Evolutionary conservation across 2,888 invertebrate species (phyloP).

Genomic region (Leptopilina syphax): DNA sequence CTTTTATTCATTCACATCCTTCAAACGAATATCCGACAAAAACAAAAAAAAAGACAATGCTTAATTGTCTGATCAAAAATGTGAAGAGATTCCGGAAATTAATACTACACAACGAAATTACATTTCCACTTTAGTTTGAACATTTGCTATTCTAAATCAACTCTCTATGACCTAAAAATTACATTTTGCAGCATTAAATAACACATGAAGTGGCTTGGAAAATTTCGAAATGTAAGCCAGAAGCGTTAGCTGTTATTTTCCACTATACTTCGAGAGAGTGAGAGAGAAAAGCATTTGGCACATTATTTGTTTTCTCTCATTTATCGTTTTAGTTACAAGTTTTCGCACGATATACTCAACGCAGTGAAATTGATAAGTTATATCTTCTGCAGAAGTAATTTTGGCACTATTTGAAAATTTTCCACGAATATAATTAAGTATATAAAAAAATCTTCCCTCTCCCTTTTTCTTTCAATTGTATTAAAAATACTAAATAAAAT

Average conservation of each 20-base stretch:
- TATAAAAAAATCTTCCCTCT: not conserved
- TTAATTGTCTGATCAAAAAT: not conserved
- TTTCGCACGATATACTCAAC: constrained; percentile 16
- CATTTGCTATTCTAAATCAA: not conserved
- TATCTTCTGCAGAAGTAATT: not conserved
- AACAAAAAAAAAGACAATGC: not conserved
- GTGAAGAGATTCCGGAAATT: not conserved
- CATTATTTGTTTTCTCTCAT: constrained; percentile 30
- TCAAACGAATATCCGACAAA: not conserved
- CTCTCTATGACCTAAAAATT: constrained; percentile 11
- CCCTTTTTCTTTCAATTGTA: no score
- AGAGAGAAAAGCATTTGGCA: constrained; percentile 15
- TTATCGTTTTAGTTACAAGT: constrained; percentile 34
- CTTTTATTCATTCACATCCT: constrained; percentile 2
- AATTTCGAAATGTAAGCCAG: constrained; percentile 14
- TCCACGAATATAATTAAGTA: not conserved
- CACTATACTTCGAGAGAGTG: constrained; percentile 2
- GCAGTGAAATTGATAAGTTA: constrained; percentile 6
- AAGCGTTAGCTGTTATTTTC: constrained; percentile 15
- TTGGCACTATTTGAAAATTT: constrained; percentile 1
- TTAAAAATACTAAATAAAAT: no score
- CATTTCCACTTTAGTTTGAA: not conserved
- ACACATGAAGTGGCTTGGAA: constrained; percentile 10
- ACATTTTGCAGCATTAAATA: constrained; percentile 14
- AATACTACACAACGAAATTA: not conserved